A percentile compares a stretch with the other conserved stretches of the same genome.
These are phyloP conservation scores for Tetraneura akinire DNA, from an alignment of 1,140 invertebrate species.

Conservation along the genomic window DNA sequence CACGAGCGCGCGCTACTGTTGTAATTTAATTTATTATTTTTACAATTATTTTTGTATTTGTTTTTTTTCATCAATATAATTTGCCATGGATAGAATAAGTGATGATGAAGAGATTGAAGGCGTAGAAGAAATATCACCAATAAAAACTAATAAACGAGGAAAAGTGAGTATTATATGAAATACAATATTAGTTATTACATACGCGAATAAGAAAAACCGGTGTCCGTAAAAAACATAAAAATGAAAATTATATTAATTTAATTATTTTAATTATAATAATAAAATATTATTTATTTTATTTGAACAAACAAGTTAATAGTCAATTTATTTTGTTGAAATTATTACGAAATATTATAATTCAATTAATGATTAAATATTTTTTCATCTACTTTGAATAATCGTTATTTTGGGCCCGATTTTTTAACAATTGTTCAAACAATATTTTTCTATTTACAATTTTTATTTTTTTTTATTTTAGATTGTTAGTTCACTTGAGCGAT, in stretches of 20 bases:
- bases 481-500: background rate
- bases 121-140: background rate
- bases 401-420: too few species aligned
- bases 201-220: too few species aligned
- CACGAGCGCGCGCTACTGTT: background rate
- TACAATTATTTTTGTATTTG: background rate
- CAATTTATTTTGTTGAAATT: background rate
- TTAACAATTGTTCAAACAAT: background rate
- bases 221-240: background rate
- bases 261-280: background rate
- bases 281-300: too few species aligned
- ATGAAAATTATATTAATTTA: background rate
- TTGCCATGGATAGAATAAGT: background rate
- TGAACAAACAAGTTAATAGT: too few species aligned
- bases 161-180: slow-evolving; percentile 8
- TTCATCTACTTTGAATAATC: background rate
- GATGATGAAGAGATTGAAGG: background rate
- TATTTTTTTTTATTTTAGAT: slow-evolving; percentile 10
- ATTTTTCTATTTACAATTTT: background rate
- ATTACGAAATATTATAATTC: background rate
- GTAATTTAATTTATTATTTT: background rate
- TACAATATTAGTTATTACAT: too few species aligned
- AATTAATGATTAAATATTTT: slow-evolving; percentile 2
- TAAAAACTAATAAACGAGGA: background rate
- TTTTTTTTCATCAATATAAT: background rate